These are phyloP conservation scores for Zelleria hepariella DNA, from an alignment of 2,888 invertebrate species.

Conservation along the genomic window DNA sequence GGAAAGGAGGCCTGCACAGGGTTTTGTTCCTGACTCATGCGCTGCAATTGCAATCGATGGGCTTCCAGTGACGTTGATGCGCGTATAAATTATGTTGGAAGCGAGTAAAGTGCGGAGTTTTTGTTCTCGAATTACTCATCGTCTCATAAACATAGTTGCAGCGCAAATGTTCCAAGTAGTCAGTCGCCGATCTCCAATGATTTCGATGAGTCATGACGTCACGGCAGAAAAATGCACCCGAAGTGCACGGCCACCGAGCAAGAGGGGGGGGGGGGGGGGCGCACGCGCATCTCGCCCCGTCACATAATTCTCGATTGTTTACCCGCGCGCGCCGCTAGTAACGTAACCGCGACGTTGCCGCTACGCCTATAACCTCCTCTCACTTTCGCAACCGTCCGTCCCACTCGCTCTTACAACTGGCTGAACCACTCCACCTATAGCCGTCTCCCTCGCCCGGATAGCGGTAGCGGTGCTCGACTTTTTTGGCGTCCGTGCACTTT, in stretches of 20 bases:
- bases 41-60: background rate
- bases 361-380: slow-evolving; percentile 58
- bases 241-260: slow-evolving; percentile 44
- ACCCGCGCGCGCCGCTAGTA: slow-evolving; percentile 42
- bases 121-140: background rate
- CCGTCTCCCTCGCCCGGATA: slow-evolving; percentile 35
- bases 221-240: slow-evolving; percentile 36
- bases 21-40: background rate
- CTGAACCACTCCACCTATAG: slow-evolving; percentile 14
- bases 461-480: slow-evolving; percentile 67
- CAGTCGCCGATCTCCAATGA: background rate
- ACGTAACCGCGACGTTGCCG: slow-evolving; percentile 65
- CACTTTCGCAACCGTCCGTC: slow-evolving; percentile 60
- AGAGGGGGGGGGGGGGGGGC: slow-evolving; percentile 16
- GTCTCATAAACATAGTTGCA: background rate
- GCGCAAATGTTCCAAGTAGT: background rate
- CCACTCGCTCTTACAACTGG: slow-evolving; percentile 21
- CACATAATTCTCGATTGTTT: slow-evolving; percentile 60
- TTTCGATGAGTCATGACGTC: slow-evolving; percentile 36
- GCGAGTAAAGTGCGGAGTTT: background rate
- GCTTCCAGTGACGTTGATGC: background rate
- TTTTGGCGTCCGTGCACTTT: slow-evolving; percentile 59
- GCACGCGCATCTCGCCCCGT: slow-evolving; percentile 59
- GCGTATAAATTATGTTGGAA: background rate
- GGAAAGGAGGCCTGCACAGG: background rate